Conservation (phyloP, 64 coral and sea anemone genomes). For the Actinia equina region DNA sequence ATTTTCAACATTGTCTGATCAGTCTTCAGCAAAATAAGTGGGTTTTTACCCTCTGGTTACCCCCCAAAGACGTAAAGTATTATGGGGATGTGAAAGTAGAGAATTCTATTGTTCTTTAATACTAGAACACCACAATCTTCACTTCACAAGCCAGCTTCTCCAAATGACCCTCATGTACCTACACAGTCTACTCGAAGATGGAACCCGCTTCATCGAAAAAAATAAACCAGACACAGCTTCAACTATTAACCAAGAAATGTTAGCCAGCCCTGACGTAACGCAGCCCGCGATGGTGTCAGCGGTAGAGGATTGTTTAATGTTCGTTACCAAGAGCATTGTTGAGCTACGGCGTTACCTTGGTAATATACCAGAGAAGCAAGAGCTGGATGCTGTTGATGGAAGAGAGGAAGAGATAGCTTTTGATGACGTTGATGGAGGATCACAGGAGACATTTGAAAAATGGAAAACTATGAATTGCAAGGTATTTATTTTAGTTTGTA, state of each 20-base stretch:
- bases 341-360: conserved; percentile 54
- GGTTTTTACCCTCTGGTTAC: too few relatives aligned
- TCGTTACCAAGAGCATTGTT: conserved; percentile 42
- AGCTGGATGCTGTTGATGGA: not conserved
- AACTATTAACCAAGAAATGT: not conserved
- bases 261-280: not conserved
- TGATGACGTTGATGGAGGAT: not conserved
- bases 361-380: conserved; percentile 47
- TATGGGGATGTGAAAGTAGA: too few relatives aligned
- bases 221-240: conserved; percentile 8
- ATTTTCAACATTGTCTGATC: too few relatives aligned
- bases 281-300: not conserved
- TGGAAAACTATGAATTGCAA: not conserved
- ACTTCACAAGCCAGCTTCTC: conserved; percentile 74
- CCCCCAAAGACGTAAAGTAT: too few relatives aligned
- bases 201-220: conserved; percentile 56
- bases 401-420: not conserved
- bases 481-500: not conserved
- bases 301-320: conserved; percentile 20
- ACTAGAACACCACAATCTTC: conserved; percentile 83
- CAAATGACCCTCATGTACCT: conserved; percentile 86
- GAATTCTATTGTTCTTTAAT: not conserved
- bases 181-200: conserved; percentile 78
- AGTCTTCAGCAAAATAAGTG: too few relatives aligned
- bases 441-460: not conserved